These are phyloP conservation scores for Monochamus saltuarius DNA, from an alignment of 1,140 invertebrate species.

Conservation along the genomic window DNA sequence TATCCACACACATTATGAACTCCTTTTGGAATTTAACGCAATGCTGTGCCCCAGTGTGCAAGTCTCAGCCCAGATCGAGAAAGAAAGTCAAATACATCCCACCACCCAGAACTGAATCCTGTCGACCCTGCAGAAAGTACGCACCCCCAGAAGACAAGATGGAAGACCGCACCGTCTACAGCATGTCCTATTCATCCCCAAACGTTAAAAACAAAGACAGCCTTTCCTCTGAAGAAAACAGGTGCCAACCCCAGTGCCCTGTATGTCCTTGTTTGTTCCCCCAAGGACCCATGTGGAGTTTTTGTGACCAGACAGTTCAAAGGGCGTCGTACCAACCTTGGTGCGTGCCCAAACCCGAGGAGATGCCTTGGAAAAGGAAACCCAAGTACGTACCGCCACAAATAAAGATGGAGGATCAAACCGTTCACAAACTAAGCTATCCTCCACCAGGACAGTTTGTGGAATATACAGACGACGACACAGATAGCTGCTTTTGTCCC, in stretches of 20 bases:
- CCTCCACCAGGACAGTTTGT: slow-evolving; percentile 40
- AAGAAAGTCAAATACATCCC: slow-evolving; percentile 58
- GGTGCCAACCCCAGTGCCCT: too few species aligned
- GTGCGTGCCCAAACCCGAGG: too few species aligned
- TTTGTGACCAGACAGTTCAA: neutral
- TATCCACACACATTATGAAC: too few species aligned
- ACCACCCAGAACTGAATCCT: slow-evolving; percentile 56
- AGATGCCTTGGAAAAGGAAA: too few species aligned
- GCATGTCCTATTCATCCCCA: slow-evolving; percentile 56
- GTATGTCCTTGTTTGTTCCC: too few species aligned
- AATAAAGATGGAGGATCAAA: slow-evolving; percentile 56
- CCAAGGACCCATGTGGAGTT: too few species aligned
- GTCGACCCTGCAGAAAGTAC: slow-evolving; percentile 54
- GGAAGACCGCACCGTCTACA: slow-evolving; percentile 59
- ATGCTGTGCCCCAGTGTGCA: too few species aligned
- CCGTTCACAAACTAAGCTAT: slow-evolving; percentile 61
- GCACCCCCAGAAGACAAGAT: slow-evolving; percentile 53
- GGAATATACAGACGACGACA: too few species aligned
- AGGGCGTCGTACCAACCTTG: too few species aligned
- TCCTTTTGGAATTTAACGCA: too few species aligned
- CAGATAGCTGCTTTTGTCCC: too few species aligned
- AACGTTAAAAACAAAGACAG: slow-evolving; percentile 20
- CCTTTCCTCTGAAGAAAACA: too few species aligned
- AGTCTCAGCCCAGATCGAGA: neutral
- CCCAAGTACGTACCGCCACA: slow-evolving; percentile 52